A percentile compares a stretch with the other conserved stretches of the same genome.
Evolutionary conservation across 1,140 invertebrate species (phyloP).

Genomic region (Sarcophaga bullata): DNA sequence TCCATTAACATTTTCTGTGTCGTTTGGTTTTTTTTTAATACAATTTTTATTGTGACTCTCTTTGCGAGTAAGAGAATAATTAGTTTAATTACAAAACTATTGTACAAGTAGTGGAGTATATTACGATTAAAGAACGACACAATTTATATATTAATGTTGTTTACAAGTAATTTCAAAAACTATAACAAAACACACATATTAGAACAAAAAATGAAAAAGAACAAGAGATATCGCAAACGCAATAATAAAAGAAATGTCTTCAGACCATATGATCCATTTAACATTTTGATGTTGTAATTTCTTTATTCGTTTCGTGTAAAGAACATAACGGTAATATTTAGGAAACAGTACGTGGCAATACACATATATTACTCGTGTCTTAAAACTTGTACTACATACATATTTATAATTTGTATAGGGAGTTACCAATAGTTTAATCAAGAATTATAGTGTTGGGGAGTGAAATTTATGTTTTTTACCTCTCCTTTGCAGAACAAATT

Average conservation of each 20-base stretch:
- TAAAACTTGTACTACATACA: too few species aligned
- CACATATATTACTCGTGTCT: too few species aligned
- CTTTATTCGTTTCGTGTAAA: not conserved
- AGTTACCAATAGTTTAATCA: too few species aligned
- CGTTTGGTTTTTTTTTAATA: not conserved
- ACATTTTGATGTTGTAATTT: not conserved
- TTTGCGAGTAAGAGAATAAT: constrained; percentile 1
- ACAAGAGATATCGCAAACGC: not conserved
- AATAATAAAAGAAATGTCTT: constrained; percentile 13
- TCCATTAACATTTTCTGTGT: constrained; percentile 5
- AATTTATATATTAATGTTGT: not conserved
- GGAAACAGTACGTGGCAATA: too few species aligned
- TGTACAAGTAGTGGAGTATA: not conserved
- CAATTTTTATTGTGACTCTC: not conserved
- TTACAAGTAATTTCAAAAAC: not conserved
- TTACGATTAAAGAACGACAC: constrained; percentile 18
- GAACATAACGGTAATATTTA: too few species aligned
- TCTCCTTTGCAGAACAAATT: too few species aligned
- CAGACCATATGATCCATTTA: not conserved
- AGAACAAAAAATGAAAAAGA: not conserved
- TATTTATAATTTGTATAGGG: too few species aligned
- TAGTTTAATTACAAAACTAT: constrained; percentile 5
- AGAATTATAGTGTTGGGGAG: too few species aligned
- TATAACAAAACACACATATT: not conserved
- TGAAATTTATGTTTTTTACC: too few species aligned